These are phyloP conservation scores for Tiliacea citrago DNA, from an alignment of 2,888 invertebrate species.

Conservation along the genomic window DNA sequence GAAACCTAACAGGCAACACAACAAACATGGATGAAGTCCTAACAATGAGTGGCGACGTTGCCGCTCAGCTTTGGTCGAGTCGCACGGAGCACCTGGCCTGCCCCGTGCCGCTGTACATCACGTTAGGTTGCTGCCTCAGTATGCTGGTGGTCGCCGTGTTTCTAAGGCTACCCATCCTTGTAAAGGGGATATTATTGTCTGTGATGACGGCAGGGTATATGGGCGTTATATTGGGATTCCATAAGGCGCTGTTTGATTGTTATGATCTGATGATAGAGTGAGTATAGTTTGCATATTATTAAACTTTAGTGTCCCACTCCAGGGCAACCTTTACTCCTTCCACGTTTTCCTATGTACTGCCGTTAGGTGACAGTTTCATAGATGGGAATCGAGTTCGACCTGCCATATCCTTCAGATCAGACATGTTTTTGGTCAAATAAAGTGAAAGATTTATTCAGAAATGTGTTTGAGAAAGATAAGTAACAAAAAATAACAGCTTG, in stretches of 20 bases:
- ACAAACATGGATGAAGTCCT: conserved; percentile 89
- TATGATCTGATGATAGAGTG: conserved; percentile 95
- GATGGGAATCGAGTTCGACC: background rate
- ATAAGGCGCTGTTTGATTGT: conserved; percentile 94
- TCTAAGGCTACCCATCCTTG: conserved; percentile 94
- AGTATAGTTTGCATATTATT: conserved; percentile 75
- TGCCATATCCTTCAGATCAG: background rate
- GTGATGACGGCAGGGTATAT: conserved; percentile 95
- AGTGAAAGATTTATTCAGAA: too few species aligned
- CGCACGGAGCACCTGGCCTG: conserved; percentile 93
- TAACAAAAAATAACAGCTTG: too few species aligned
- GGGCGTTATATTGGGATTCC: conserved; percentile 95
- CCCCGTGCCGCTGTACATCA: conserved; percentile 96
- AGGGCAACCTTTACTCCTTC: background rate
- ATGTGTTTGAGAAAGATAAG: too few species aligned
- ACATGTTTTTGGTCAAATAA: too few species aligned
- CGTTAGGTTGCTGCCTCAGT: conserved; percentile 95
- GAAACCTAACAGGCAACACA: conserved; percentile 85
- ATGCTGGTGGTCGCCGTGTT: conserved; percentile 96
- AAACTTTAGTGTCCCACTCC: background rate
- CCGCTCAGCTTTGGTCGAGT: conserved; percentile 83
- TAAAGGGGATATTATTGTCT: conserved; percentile 94
- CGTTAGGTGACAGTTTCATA: background rate
- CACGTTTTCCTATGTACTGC: background rate
- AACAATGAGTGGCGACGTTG: conserved; percentile 76